Percentiles rank a stretch among this genome's conserved stretches.
Evolutionary conservation across 2,113 vertebrate genomes (phyloP).

Genomic region (Brachyhypopomus occidentalis): DNA sequence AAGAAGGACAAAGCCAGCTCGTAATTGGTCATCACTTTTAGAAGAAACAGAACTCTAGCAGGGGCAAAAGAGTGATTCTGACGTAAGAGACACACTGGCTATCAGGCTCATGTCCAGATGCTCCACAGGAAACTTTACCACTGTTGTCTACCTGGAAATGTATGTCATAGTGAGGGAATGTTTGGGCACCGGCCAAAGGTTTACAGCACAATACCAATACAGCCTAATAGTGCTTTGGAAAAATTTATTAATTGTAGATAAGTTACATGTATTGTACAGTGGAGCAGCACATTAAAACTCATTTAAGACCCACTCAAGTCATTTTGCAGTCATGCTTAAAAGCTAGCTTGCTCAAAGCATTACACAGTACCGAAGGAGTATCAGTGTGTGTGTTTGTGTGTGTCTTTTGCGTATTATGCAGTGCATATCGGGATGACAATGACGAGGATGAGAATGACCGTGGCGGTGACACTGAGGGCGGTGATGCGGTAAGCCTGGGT

Average conservation of each 20-base stretch:
- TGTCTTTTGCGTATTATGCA: conserved; percentile 25
- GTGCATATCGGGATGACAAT: conserved; percentile 55
- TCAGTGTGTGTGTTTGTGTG: conserved; percentile 28
- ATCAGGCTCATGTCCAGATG: too few relatives aligned
- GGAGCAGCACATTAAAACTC: neutral
- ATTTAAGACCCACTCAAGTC: neutral
- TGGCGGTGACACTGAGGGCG: conserved; percentile 53
- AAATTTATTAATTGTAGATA: conserved; percentile 6
- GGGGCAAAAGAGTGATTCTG: neutral
- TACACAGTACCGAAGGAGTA: neutral
- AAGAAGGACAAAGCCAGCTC: too few relatives aligned
- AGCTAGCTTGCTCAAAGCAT: conserved; percentile 2
- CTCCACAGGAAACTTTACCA: too few relatives aligned
- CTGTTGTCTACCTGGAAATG: too few relatives aligned
- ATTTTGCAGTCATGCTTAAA: conserved; percentile 23
- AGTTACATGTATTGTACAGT: neutral
- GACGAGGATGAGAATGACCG: conserved; percentile 55
- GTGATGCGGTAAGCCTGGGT: conserved; percentile 50
- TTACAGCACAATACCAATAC: conserved; percentile 3
- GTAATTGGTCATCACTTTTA: neutral
- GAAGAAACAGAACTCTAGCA: neutral
- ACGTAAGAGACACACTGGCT: too few relatives aligned
- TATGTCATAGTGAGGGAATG: too few relatives aligned
- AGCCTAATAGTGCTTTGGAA: neutral
- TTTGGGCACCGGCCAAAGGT: too few relatives aligned